Evolutionary conservation across 2,797 vertebrate genomes (phyloP).

Genomic region (Amblyraja radiata): DNA sequence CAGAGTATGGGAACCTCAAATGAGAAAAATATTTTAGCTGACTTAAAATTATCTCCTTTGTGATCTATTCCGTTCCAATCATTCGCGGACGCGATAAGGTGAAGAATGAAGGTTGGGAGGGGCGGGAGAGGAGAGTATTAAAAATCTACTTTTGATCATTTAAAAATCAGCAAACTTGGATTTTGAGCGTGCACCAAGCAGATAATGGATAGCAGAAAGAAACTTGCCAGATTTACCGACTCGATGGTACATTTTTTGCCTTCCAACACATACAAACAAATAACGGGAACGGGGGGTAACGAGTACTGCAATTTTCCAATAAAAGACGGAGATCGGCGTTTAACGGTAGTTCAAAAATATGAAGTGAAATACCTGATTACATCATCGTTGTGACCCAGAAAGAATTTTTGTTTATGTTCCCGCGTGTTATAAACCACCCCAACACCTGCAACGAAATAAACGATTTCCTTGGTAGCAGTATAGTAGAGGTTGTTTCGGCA

Average conservation of each 20-base stretch:
- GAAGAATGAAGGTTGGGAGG: neutral
- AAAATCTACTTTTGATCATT: neutral
- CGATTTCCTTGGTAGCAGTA: slow-evolving; percentile 94
- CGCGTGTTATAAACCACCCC: slow-evolving; percentile 96
- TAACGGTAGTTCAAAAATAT: neutral
- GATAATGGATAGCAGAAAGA: neutral
- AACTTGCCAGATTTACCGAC: slow-evolving; percentile 18
- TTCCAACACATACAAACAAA: neutral
- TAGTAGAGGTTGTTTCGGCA: slow-evolving; percentile 99
- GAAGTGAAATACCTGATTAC: slow-evolving; percentile 82
- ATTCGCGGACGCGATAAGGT: neutral
- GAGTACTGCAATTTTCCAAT: neutral
- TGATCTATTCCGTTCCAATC: neutral
- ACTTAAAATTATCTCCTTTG: neutral
- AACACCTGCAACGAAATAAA: slow-evolving; percentile 94
- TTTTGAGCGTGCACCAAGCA: neutral
- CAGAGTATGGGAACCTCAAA: neutral
- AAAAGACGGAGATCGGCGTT: neutral
- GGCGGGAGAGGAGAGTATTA: neutral
- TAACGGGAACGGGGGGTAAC: neutral
- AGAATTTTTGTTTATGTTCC: slow-evolving; percentile 98
- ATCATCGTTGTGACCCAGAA: slow-evolving; percentile 96
- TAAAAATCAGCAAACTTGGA: too few species aligned
- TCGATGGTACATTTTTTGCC: neutral
- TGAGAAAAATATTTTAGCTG: neutral